Evolutionary conservation across 2,113 vertebrate species (phyloP), one percentile per base, ranked within the genome.

Genomic region (Leucosticte australis): DNA sequence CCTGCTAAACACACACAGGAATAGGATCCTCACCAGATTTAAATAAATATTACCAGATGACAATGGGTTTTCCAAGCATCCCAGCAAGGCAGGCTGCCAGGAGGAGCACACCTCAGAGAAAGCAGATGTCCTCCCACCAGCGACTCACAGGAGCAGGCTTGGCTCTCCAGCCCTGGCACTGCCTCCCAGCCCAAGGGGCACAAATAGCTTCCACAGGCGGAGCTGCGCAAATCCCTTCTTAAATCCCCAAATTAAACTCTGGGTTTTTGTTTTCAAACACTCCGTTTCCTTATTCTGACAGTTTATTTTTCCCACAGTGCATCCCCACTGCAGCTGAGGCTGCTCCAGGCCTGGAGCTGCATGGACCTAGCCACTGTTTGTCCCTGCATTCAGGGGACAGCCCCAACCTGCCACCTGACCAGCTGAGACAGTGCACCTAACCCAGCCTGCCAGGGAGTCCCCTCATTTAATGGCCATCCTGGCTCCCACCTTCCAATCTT

Each of bases 381-480:
- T 55, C 63, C 41, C 70, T 69, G 63, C 49, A 23, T 63, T 49
- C 55, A 55, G 41, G 30, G 47, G 79, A 84, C 41, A 24, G 55
- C 52, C 44, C 37, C 73, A 71, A 4, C 4, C 42, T 56, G 56
- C 22, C 71, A 37, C 30, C 41, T 30, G 26, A 22, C 21, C 2
- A 1, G 12, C 68, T 4, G 3, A 83, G 46, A n/a, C 65, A 13
- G 46, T 2, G 6, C 60, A 13, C 5, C 17, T 3, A 37, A 42
- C 37, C 18, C 67, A 79, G 30, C 27, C 49, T n/a, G 7, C 79
- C 8, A 15, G 13, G 41, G 26, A 35, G 10, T 3, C 62, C 73
- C 31, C n/a, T 31, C 10, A 11, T 44, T 37, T 27, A 31, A 39
- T 0, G 3, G 2, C 10, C 59, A 37, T 10, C 20, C 3, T 4